phyloP scores from a whole-genome alignment of 92 coral and sea anemone species.

The Porites divaricata region DNA sequence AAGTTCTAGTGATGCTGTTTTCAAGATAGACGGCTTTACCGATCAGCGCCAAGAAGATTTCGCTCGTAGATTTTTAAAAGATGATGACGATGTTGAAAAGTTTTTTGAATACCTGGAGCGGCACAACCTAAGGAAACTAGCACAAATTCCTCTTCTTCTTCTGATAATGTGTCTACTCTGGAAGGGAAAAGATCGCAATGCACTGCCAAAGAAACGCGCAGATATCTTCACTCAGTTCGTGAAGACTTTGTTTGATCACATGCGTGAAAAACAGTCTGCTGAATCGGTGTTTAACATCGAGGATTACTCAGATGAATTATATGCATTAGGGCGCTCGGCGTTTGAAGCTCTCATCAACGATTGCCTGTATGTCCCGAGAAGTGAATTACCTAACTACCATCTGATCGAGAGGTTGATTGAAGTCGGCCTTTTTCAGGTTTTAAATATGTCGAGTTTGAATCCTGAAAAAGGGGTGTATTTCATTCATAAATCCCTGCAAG shows the following conservation, averaged over 20 bases:
- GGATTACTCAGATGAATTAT: neutral
- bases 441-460: neutral
- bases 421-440: neutral
- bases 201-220: neutral
- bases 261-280: neutral
- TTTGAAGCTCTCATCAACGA: conserved; percentile 1
- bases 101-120: neutral
- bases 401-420: neutral
- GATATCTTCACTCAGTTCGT: neutral
- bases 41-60: neutral
- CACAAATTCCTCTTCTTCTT: conserved; percentile 16
- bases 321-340: neutral
- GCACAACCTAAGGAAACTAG: neutral
- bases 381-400: neutral
- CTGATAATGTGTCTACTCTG: neutral
- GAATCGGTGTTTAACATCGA: neutral
- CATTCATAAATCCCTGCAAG: conserved; percentile 5
- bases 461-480: neutral
- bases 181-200: neutral
- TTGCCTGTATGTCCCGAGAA: neutral
- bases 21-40: neutral
- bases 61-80: neutral
- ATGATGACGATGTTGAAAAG: neutral
- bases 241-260: neutral
- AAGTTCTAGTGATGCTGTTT: neutral